A percentile compares a stretch with the other conserved stretches of the same genome.
These are phyloP conservation scores for Nannoperca australis DNA, from an alignment of 2,797 vertebrate genomes.

Conservation along the genomic window DNA sequence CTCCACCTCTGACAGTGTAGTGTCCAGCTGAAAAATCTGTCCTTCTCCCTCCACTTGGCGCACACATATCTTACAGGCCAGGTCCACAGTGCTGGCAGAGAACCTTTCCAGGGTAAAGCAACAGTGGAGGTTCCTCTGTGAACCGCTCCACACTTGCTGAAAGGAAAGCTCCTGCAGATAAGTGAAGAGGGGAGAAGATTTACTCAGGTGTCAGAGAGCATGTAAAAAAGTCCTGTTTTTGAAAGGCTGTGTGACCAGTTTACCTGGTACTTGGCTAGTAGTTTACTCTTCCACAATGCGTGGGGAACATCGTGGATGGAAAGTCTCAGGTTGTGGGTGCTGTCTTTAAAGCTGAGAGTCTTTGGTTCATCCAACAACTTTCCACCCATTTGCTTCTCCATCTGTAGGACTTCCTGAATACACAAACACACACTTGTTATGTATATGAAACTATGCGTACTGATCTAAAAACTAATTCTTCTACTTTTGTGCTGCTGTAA, in stretches of 20 bases:
- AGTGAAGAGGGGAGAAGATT: neutral
- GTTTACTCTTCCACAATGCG: slow-evolving; percentile 96
- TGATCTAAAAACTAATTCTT: slow-evolving; percentile 11
- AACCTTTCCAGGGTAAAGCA: slow-evolving; percentile 96
- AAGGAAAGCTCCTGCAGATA: slow-evolving; percentile 92
- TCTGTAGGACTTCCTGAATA: slow-evolving; percentile 94
- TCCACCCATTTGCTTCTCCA: slow-evolving; percentile 97
- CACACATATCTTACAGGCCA: slow-evolving; percentile 96
- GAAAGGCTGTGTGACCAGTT: neutral
- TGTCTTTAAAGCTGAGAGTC: slow-evolving; percentile 97
- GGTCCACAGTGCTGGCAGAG: slow-evolving; percentile 88
- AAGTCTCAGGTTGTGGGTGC: slow-evolving; percentile 96
- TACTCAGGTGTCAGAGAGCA: neutral
- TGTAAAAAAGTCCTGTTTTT: neutral
- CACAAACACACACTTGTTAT: slow-evolving; percentile 38
- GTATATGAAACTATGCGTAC: neutral
- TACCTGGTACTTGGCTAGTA: slow-evolving; percentile 94
- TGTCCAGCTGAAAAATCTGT: slow-evolving; percentile 98
- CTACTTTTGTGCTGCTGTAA: slow-evolving; percentile 4
- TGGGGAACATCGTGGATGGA: slow-evolving; percentile 96
- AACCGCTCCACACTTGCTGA: slow-evolving; percentile 95
- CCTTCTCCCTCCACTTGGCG: slow-evolving; percentile 98
- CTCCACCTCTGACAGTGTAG: slow-evolving; percentile 92
- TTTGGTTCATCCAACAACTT: slow-evolving; percentile 98
- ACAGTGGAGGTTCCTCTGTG: slow-evolving; percentile 95